Conservation (phyloP, 2,888 invertebrate species). For the Eristalis pertinax region DNA sequence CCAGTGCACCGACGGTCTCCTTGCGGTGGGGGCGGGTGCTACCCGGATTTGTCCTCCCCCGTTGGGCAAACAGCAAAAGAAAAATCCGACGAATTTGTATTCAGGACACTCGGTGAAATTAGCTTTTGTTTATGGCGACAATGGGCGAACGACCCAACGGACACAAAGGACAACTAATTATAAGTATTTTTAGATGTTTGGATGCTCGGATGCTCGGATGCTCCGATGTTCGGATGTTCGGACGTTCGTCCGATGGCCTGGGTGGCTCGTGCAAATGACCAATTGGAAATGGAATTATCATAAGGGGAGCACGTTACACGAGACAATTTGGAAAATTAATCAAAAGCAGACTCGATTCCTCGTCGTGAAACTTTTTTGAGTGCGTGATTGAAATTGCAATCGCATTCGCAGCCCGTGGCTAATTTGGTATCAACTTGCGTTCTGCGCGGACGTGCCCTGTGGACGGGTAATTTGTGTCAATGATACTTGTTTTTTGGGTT, state of each 20-base stretch:
- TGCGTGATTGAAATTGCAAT: background rate
- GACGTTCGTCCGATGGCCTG: conserved; percentile 34
- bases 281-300: conserved; percentile 65
- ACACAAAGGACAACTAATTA: conserved; percentile 69
- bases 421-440: background rate
- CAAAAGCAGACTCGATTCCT: conserved; percentile 39
- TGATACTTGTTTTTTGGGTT: background rate
- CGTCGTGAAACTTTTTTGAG: conserved; percentile 10
- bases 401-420: background rate
- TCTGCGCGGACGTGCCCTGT: background rate
- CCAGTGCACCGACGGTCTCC: background rate
- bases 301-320: conserved; percentile 46
- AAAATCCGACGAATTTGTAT: conserved; percentile 65
- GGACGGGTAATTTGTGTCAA: background rate
- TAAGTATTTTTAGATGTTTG: conserved; percentile 56
- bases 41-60: background rate
- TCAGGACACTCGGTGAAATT: conserved; percentile 69
- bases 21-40: conserved; percentile 48
- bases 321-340: conserved; percentile 55
- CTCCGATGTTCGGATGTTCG: background rate
- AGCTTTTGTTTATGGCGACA: conserved; percentile 71
- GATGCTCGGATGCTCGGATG: conserved; percentile 6
- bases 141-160: conserved; percentile 54
- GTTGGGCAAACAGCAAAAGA: conserved; percentile 11
- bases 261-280: conserved; percentile 68